Evolutionary conservation across 2,888 invertebrate species (phyloP), one percentile per base, ranked within the genome.

Genomic region (Lasius fuliginosus): DNA sequence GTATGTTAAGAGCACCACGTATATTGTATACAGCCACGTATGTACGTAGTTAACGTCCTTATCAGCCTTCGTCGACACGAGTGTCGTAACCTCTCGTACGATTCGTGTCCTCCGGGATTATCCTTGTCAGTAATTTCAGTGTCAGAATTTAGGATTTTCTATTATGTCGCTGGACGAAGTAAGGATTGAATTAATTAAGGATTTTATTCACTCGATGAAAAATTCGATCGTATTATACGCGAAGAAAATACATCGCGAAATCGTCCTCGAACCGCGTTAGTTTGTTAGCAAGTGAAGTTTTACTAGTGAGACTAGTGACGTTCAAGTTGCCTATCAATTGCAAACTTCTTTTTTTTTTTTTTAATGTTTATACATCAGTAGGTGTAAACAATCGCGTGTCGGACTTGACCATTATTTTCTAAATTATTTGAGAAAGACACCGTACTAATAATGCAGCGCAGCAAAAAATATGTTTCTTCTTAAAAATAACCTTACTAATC

Each of bases 101-200:
- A 42, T 73, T 27, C 46, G 49, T 23, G 23, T 12, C 46, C 53
- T 11, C 27, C 40, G 3, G 8, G 53, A 42, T 69, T 9, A 23
- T 62, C 9, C 12, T 62, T 4, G 42, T 36, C 27, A 9, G 5
- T 18, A 53, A 33, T 40, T 56, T 73, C 8, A n/a, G 42, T 15
- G 0, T 42, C 42, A 36, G 23, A 58, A n/a, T n/a, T 68, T 6
- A 27, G 6, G 12, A 73, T 15, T 30, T 56, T 49, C 5, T 18
- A 27, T 27, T 18, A 81, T 81, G 79, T 81, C 79, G 12, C 46
- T 81, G 73, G 79, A 81, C 36, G 73, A 81, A 49, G 79, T 81
- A 73, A 81, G 79, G 2, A 49, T 27, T n/a, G 11, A 33, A 53
- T n/a, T 33, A n/a, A 33, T 23, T 23, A 23, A 23, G 23, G 23